Evolutionary conservation across 2,797 vertebrate genomes (phyloP), one percentile per base, ranked within the genome.

Genomic region (Clarias pachynema): DNA sequence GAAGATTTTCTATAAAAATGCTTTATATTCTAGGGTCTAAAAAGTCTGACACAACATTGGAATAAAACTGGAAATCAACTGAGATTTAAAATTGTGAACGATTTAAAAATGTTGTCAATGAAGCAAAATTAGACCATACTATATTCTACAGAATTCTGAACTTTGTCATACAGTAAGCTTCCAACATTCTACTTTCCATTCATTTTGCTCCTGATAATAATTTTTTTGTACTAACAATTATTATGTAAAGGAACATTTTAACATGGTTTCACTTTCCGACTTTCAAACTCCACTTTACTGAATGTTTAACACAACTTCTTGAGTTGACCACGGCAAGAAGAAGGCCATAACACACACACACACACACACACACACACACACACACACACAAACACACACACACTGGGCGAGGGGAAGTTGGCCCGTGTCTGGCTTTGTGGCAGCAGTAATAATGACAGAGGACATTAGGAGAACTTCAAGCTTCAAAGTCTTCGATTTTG

Each of bases 401-500:
- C 62, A 40, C 29, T 5, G 29, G 63, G 62, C 40, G n/a, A 59
- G 34, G 7, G 66, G 65, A 37, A 57, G 63, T 69, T 15, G 26
- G 60, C 44, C 40, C 37, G 20, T 73, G 68, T 1, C 34, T 72
- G 49, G 24, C n/a, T 79, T 84, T 84, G 65, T 75, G 83, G 62
- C 2, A 5, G 24, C 70, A 49, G 57, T 83, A 63, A 75, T 44
- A 49, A 72, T 69, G 65, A 60, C 65, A 70, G 53, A 79, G 82
- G 82, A 70, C 59, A 84, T 56, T 84, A 56, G 73, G 22, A 49
- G 49, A 60, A 14, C 65, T 44, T 69, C 53, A 44, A 62, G 18
- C 82, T 69, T 82, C 82, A 53, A 79, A 79, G 78, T 44, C 24
- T 70, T 37, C 6, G 24, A 59, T 70, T 82, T 82, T 82, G 81